phyloP scores from a whole-genome alignment of 1,140 invertebrate species.

The Drosophila kanapiae region DNA sequence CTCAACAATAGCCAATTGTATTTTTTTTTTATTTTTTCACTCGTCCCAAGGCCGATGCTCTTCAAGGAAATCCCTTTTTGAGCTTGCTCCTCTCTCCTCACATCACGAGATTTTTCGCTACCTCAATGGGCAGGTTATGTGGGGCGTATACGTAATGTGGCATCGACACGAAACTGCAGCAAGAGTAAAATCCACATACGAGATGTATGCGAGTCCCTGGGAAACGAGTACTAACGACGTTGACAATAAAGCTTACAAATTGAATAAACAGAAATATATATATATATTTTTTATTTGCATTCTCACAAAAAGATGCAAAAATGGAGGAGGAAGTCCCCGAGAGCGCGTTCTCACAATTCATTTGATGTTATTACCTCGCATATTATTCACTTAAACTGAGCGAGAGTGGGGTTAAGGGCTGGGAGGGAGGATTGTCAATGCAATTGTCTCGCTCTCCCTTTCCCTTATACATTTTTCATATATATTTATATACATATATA shows the following conservation, averaged over 20 bases:
- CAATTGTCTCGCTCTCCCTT: conserved; percentile 1
- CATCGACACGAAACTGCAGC: conserved; percentile 5
- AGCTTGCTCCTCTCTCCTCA: background rate
- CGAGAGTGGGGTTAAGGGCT: conserved; percentile 12
- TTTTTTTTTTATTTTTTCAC: background rate
- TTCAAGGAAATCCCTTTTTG: conserved; percentile 17
- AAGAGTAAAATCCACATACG: conserved; percentile 2
- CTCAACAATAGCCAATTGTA: background rate
- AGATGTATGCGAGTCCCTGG: conserved; percentile 14
- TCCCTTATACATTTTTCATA: background rate
- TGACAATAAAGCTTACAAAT: conserved; percentile 61
- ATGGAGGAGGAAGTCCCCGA: conserved; percentile 10
- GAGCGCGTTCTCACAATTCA: conserved; percentile 35
- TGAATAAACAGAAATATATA: conserved; percentile 50
- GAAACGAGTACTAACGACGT: conserved; percentile 39
- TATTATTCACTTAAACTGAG: conserved; percentile 46
- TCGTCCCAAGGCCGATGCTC: background rate
- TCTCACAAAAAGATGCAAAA: conserved; percentile 8
- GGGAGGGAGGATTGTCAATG: conserved; percentile 20
- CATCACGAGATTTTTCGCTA: conserved; percentile 7
- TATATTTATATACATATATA: background rate
- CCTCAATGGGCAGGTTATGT: conserved; percentile 9
- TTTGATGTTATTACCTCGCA: conserved; percentile 37
- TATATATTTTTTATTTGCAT: conserved; percentile 35
- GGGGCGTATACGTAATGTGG: conserved; percentile 33